phyloP scores from a whole-genome alignment of 2,797 vertebrate genomes.

The Danio aesculapii region DNA sequence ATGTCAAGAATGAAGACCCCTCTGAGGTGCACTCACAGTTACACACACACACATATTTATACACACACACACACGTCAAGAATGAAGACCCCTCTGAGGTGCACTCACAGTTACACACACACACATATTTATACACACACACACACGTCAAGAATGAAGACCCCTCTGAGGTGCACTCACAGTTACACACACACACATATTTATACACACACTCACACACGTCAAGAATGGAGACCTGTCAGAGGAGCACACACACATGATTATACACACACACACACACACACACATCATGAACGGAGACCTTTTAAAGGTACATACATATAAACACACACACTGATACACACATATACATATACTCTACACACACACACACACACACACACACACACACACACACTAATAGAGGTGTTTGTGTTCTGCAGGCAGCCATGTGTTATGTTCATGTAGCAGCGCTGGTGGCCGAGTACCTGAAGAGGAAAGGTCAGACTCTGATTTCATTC shows the following conservation, averaged over 20 bases:
- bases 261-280: too few relatives aligned
- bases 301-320: too few relatives aligned
- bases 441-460: slow-evolving; percentile 96
- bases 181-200: neutral
- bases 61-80: slow-evolving; percentile 92
- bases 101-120: neutral
- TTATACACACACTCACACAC: too few relatives aligned
- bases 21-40: slow-evolving; percentile 86
- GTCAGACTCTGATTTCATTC: slow-evolving; percentile 66
- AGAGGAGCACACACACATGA: too few relatives aligned
- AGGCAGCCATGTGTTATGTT: slow-evolving; percentile 98
- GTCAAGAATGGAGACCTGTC: too few relatives aligned
- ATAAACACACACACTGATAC: too few relatives aligned
- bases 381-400: too few relatives aligned
- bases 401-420: slow-evolving; percentile 30
- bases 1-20: slow-evolving; percentile 96
- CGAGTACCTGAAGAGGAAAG: slow-evolving; percentile 95
- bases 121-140: slow-evolving; percentile 65
- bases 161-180: slow-evolving; percentile 87
- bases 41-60: neutral
- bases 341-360: too few relatives aligned
- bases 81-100: slow-evolving; percentile 97
- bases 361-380: too few relatives aligned
- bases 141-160: slow-evolving; percentile 98
- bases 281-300: too few relatives aligned